phyloP scores from a whole-genome alignment of 1,140 invertebrate species.

The Plutomurus gul region DNA sequence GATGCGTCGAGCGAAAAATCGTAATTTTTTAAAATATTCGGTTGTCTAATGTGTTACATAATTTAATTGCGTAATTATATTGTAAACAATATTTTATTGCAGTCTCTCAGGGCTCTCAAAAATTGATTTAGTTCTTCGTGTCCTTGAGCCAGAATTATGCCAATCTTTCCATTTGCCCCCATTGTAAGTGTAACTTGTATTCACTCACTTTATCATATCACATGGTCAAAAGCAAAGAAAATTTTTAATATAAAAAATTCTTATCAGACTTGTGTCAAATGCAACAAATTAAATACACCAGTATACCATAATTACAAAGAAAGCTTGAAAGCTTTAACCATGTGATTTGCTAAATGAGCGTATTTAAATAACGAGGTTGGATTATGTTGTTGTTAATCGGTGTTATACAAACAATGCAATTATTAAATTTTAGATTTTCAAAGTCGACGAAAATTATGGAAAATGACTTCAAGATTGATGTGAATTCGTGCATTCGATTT shows the following conservation, averaged over 20 bases:
- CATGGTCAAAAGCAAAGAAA: no score
- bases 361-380: no score
- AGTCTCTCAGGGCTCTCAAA: constrained; percentile 23
- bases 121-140: constrained; percentile 30
- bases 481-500: constrained; percentile 50
- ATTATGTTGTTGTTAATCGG: neutral
- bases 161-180: constrained; percentile 14
- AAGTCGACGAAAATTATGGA: constrained; percentile 16
- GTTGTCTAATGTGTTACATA: neutral
- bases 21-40: neutral
- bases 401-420: neutral
- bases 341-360: no score
- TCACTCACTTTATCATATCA: neutral
- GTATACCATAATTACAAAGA: no score
- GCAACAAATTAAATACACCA: no score
- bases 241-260: no score
- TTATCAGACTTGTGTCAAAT: no score
- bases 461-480: constrained; percentile 45
- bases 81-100: neutral
- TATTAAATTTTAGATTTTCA: constrained; percentile 22
- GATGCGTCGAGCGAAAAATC: neutral
- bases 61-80: neutral
- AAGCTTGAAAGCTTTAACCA: no score
- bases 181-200: constrained; percentile 8
- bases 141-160: constrained; percentile 45